These are phyloP conservation scores for Erynnis tages DNA, from an alignment of 2,888 invertebrate species.

Conservation along the genomic window DNA sequence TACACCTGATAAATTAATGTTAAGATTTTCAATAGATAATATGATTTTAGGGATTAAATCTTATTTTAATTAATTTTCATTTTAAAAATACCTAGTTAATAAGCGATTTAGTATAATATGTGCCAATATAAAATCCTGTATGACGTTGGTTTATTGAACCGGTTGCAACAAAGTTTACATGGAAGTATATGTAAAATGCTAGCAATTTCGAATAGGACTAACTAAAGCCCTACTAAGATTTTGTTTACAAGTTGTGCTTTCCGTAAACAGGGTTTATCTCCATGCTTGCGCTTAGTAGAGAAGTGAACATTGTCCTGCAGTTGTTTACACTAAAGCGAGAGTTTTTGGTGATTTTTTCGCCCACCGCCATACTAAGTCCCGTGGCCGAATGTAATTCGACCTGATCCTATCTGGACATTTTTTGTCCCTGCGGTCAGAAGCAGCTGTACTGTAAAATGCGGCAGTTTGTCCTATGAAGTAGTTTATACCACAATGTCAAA, in stretches of 20 bases:
- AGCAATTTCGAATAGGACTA: no score
- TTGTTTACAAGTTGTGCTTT: constrained; percentile 9
- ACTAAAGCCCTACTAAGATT: no score
- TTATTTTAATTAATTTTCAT: no score
- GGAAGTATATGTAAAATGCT: no score
- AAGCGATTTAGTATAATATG: no score
- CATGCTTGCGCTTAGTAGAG: constrained; percentile 8
- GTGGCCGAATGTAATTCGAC: constrained; percentile 75
- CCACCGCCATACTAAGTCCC: constrained; percentile 47
- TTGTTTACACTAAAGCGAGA: constrained; percentile 62
- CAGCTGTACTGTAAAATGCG: constrained; percentile 67
- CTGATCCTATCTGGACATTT: constrained; percentile 76
- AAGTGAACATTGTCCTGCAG: constrained; percentile 17
- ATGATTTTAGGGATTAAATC: no score
- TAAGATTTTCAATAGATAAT: no score
- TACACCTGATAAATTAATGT: no score
- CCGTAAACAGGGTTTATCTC: not conserved
- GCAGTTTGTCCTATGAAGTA: constrained; percentile 33
- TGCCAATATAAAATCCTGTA: no score
- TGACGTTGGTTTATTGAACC: no score
- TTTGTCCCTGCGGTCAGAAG: constrained; percentile 76
- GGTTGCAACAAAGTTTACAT: no score
- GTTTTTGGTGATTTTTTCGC: constrained; percentile 58
- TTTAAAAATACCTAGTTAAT: no score
- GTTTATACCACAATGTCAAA: constrained; percentile 5